These are phyloP conservation scores for Malurus leucopterus DNA, from an alignment of 2,797 vertebrate genomes.

Conservation along the genomic window DNA sequence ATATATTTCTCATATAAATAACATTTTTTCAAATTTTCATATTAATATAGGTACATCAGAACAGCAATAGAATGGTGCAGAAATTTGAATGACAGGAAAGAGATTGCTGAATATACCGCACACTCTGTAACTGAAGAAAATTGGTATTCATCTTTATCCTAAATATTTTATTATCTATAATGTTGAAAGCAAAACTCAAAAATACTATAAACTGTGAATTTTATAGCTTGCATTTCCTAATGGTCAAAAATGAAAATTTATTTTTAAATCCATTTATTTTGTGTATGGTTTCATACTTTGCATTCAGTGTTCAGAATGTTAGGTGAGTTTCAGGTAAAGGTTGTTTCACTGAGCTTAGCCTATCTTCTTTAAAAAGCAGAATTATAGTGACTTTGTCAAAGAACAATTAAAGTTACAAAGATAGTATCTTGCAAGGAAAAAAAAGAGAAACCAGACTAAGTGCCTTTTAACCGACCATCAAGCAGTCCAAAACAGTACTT, in stretches of 20 bases:
- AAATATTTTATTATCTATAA: background rate
- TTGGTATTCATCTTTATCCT: constrained; percentile 59
- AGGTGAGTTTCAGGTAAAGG: background rate
- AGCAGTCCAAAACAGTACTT: background rate
- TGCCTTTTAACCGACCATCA: background rate
- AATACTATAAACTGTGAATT: background rate
- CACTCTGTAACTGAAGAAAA: constrained; percentile 43
- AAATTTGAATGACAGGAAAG: constrained; percentile 42
- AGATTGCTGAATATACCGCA: background rate
- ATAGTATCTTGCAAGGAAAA: background rate
- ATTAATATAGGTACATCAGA: constrained; percentile 65
- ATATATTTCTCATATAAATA: background rate
- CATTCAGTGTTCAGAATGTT: background rate
- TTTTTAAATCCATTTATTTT: background rate
- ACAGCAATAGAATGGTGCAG: constrained; percentile 69
- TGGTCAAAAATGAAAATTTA: background rate
- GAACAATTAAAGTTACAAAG: background rate
- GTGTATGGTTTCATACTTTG: background rate
- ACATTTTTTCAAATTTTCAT: constrained; percentile 1
- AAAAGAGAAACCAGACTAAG: background rate
- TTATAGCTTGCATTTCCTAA: background rate
- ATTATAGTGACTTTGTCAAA: background rate
- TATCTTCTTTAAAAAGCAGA: background rate
- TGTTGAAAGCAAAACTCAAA: background rate
- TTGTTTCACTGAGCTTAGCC: background rate